Evolutionary conservation across 1,140 invertebrate genomes (phyloP), one percentile per base, ranked within the genome.

Genomic region (Zaprionus lachaisei): DNA sequence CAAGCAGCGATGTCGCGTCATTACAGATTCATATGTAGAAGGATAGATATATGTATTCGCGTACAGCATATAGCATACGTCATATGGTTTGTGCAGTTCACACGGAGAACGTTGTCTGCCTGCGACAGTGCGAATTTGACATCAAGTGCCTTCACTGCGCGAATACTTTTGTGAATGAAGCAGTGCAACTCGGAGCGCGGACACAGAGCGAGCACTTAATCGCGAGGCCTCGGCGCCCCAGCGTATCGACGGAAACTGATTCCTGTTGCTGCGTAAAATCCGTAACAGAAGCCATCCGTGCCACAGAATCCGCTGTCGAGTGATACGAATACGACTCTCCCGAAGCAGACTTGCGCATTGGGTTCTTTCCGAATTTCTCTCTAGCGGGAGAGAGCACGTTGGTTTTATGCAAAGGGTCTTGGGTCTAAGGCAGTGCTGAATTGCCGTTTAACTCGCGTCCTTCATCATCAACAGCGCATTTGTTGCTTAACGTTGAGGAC

Each of bases 391-490:
- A 51, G 47, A 24, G 47, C 20, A 0, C 20, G 20, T 51, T 20
- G 22, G 47, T 9, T 62, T 62, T 7, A n/a, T 60, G 57, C 7
- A 17, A 41, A 44, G 57, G 14, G 66, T 24, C 38, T 47, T 74
- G 47, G 47, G 49, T 31, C 62, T 66, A 56, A 60, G 47, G 60
- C 17, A 54, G 64, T 67, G 69, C 67, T 78, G 76, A 73, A 80
- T 69, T 72, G 80, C 71, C 80, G 66, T 82, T 81, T 67, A 77
- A 77, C 65, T 82, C 49, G 80, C 76, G 80, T 83, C 80, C 80
- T 76, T 83, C 80, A 83, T 79, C 80, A 83, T 83, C 82, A 83
- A 83, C 82, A 77, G 77, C 71, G 80, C 81, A 83, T 83, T 83
- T 83, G 63, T 68, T 75, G 47, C 37, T 49, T 49, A 49, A 22